Percentiles rank a stretch among this genome's conserved stretches.
Conservation (phyloP, 2,888 invertebrate genomes). For the Mesorhabditis spiculigera region DNA sequence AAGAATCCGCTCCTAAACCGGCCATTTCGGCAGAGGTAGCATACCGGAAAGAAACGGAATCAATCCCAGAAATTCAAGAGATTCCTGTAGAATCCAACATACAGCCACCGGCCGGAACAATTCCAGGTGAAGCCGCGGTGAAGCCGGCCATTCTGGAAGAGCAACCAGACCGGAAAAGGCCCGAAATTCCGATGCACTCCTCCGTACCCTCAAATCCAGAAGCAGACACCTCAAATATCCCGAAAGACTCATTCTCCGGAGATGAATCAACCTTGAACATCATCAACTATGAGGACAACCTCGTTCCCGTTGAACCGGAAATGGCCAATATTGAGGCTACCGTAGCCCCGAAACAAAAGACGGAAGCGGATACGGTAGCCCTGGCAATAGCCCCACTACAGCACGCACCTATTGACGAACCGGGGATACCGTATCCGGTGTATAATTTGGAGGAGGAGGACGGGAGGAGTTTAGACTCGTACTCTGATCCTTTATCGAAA, state of each 20-base stretch:
- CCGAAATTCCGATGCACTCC: no score
- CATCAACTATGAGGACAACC: constrained; percentile 4
- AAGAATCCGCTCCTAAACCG: no score
- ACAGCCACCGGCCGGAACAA: no score
- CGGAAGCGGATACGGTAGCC: no score
- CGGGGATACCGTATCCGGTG: background rate
- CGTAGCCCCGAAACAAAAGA: background rate
- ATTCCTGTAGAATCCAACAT: no score
- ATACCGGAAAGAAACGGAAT: no score
- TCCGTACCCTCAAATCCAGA: background rate
- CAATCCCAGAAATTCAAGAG: no score
- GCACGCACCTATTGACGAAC: background rate
- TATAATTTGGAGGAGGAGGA: background rate
- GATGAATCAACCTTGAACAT: background rate
- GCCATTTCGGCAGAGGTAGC: no score
- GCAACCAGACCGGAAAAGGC: no score
- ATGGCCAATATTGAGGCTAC: background rate
- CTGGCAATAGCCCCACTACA: background rate
- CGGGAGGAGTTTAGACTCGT: background rate
- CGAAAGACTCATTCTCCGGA: background rate
- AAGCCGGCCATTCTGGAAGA: no score
- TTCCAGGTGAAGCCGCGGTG: no score
- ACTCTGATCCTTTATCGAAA: background rate
- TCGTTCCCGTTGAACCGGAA: constrained; percentile 1
- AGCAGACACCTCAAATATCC: background rate